These are phyloP conservation scores for Perognathus longimembris DNA, from an alignment of 2,113 vertebrate genomes.

Conservation along the genomic window DNA sequence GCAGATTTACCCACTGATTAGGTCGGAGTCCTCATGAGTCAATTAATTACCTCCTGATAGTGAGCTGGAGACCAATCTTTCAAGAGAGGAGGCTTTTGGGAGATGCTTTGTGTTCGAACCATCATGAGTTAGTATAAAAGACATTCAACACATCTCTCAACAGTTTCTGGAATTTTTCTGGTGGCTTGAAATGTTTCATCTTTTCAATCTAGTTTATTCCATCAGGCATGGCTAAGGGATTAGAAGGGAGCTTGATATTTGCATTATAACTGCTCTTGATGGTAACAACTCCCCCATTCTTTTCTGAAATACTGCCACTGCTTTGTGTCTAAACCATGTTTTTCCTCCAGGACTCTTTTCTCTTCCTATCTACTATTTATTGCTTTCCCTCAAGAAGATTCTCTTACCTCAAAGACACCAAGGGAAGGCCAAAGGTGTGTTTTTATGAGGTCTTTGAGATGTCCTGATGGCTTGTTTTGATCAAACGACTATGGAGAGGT, in stretches of 20 bases:
- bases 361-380: background rate
- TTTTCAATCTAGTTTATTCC: constrained; percentile 57
- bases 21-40: background rate
- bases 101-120: too few species aligned
- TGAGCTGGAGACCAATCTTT: background rate
- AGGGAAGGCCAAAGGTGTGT: background rate
- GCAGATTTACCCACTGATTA: background rate
- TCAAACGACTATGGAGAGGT: background rate
- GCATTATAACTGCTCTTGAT: constrained; percentile 18
- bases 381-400: constrained; percentile 50
- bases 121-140: background rate
- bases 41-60: too few species aligned
- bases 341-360: constrained; percentile 22
- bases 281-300: constrained; percentile 50
- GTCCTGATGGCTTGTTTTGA: constrained; percentile 24
- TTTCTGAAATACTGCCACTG: background rate
- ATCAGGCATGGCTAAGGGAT: background rate
- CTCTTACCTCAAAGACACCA: background rate
- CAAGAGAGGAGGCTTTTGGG: background rate
- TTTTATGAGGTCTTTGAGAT: constrained; percentile 36
- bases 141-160: background rate
- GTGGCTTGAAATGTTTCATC: background rate
- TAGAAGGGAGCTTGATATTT: constrained; percentile 57
- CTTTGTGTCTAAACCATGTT: constrained; percentile 31
- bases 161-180: constrained; percentile 26